These are phyloP conservation scores for Lemur catta DNA, from an alignment of 2,797 vertebrate species.

Conservation along the genomic window DNA sequence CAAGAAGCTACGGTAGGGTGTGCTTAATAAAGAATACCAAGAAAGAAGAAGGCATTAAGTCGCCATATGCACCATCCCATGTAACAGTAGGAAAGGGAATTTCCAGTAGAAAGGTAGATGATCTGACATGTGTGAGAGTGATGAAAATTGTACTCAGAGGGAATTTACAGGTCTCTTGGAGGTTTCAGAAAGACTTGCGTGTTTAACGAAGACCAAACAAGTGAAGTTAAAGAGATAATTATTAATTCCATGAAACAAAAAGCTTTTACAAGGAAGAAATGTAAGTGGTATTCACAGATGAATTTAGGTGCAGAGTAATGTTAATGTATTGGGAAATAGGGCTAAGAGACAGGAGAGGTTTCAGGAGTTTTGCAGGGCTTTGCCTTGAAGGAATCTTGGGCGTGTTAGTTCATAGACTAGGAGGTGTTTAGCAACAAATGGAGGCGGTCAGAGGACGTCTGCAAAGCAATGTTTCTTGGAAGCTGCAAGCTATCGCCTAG, in stretches of 20 bases:
- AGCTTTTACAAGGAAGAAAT: not conserved
- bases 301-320: not conserved
- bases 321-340: not conserved
- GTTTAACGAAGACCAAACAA: not conserved
- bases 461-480: no score
- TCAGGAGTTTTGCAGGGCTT: no score
- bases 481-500: no score
- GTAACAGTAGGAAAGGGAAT: not conserved
- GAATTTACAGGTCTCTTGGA: not conserved
- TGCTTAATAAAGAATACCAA: not conserved
- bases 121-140: not conserved
- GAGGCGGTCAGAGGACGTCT: no score
- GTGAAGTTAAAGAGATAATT: not conserved
- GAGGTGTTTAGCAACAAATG: no score
- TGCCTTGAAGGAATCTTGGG: no score
- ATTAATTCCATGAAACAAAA: not conserved
- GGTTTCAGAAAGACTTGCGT: not conserved
- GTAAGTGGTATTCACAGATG: not conserved
- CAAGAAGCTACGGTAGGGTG: not conserved
- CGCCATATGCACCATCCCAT: not conserved
- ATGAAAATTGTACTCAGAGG: not conserved
- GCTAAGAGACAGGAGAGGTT: no score
- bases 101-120: not conserved
- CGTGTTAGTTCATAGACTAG: no score
- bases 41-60: not conserved